phyloP scores from a whole-genome alignment of 64 coral and sea anemone species.

The Porites lutea region DNA sequence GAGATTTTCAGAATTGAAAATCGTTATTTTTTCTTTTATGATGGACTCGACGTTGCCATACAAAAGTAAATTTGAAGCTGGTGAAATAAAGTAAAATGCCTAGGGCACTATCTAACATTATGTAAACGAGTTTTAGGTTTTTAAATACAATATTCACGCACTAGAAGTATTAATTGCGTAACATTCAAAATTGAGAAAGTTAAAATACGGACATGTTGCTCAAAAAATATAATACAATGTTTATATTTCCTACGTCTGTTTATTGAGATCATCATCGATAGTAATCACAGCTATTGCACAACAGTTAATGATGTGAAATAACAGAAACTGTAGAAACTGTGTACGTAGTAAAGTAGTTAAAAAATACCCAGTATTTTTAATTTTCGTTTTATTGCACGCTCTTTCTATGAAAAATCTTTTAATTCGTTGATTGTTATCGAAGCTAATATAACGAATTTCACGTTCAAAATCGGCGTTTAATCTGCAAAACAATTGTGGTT shows the following conservation, averaged over 20 bases:
- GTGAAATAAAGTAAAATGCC: not conserved
- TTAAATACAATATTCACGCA: not conserved
- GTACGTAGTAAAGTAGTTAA: slow-evolving; percentile 19
- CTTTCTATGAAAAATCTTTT: not conserved
- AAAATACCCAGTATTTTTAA: not conserved
- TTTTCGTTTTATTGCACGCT: not conserved
- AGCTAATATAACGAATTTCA: not conserved
- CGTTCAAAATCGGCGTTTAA: not conserved
- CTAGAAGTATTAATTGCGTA: not conserved
- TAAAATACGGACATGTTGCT: not conserved
- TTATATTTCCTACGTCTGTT: no score
- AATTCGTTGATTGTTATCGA: slow-evolving; percentile 12
- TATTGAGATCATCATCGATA: no score
- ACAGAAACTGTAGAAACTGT: not conserved
- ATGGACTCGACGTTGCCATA: no score
- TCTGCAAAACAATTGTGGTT: not conserved
- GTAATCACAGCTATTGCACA: not conserved
- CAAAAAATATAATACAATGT: not conserved
- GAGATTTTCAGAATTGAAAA: not conserved
- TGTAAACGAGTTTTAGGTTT: not conserved
- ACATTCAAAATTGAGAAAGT: not conserved
- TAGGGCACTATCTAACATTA: not conserved
- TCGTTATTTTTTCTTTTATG: no score
- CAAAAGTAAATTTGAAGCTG: not conserved
- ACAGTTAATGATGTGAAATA: not conserved